Evolutionary conservation across 1,140 invertebrate genomes (phyloP), one percentile per base, ranked within the genome.

Genomic region (Drosophila prosaltans): DNA sequence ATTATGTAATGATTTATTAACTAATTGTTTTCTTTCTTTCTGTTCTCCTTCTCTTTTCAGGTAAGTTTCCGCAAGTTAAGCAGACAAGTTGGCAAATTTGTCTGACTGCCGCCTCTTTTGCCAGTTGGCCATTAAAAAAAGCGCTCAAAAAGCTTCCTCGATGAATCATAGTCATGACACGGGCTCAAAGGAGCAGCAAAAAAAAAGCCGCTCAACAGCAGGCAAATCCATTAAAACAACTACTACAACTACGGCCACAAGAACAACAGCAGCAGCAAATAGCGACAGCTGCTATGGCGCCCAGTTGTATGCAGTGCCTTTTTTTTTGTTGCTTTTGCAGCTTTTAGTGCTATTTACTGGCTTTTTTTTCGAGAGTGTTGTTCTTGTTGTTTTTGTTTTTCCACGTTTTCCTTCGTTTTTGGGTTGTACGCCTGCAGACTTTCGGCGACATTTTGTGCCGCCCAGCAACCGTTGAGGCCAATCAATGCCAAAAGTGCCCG

Each of bases 401-500:
- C 32, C 32, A 36, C 6, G 32, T 5, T 5, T 36, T 36, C 32
- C 32, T 36, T 36, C 6, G 3, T 36, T 36, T 36, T 36, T 36
- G 3, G 32, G 32, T 36, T 36, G 32, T 63, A 28, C 40, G 28
- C 41, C 59, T 64, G 57, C 55, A 64, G 63, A 70, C 43, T 64
- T 66, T 63, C 30, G 66, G 58, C 72, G 60, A 69, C 70, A 69
- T 73, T 69, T 77, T 40, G 57, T 45, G 11, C 57, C 55, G 11
- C 61, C 39, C 48, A 26, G 41, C 61, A 30, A 63, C 28, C 48
- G 36, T 21, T 30, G 45, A 58, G 51, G 51, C 67, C 75, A 78
- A 78, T 78, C 75, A 78, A 74, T 70, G 72, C 66, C 72, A 74
- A 63, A 51, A 64, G 59, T 78, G 75, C 48, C 63, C 45, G 66